Base-by-base conservation (phyloP, 2,113 vertebrate species). In the Dolichallabes microphthalmus region DNA sequence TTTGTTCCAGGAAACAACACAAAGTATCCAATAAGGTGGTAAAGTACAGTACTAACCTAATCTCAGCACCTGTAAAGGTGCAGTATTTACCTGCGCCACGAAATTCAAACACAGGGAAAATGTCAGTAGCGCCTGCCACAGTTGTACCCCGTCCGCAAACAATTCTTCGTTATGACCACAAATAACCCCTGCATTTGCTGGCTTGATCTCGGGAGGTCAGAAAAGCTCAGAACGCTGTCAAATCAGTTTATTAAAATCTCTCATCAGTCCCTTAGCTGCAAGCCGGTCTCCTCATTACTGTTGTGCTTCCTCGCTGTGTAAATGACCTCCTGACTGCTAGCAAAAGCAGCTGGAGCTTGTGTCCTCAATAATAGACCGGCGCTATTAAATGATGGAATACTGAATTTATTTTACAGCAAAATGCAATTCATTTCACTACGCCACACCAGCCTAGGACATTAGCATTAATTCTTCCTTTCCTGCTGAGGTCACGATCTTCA, bases 161-260 rank as follows among this genome's bases (percentile, higher is more conserved):
- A 81, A 27, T 45, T 52, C 60, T 53, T 64, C 39, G 30, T 81
- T 64, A 50, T 9, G 60, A 52, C 39, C 57, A 81, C 52, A 64
- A 81, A 81, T 50, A 52, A 15, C 20, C 57, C 12, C 57, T 61
- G 30, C 13, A 13, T 63, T 80, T 1, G 35, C 32, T 13, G 7
- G 76, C 27, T 32, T 80, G 53, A 60, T 58, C 53, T 60, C 58
- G 76, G 27, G 78, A 80, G 32, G 57, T 80, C 78, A 80, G 57
- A 32, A 80, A 80, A 61, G 19, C 78, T 80, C 14, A 0, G 57
- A 63, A 80, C 15, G 32, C 58, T 61, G 57, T 80, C 78, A 45
- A 39, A 80, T 80, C 78, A n/a, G 78, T 80, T 80, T 80, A 80
- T 80, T 80, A 80, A 61, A 80, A 61, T 80, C 57, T 63, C 57